A percentile compares a stretch with the other conserved stretches of the same genome.
phyloP scores from a whole-genome alignment of 1,140 invertebrate genomes.

The Procambarus clarkii region DNA sequence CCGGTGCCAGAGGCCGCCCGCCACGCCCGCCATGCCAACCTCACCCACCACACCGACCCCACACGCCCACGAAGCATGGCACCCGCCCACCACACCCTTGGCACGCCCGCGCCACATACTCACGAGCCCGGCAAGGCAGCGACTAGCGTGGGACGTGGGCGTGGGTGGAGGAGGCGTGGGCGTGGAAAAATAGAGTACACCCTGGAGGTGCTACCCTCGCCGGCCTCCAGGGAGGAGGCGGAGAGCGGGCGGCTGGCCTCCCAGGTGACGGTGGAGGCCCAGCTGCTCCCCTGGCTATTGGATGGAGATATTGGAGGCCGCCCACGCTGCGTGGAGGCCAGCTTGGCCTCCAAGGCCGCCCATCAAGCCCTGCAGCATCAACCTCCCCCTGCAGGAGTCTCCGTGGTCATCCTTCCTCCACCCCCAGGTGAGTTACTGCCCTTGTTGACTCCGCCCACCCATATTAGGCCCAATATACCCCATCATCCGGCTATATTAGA shows the following conservation, averaged over 20 bases:
- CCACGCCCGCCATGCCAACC: not conserved
- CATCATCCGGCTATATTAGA: too few species aligned
- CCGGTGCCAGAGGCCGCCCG: not conserved
- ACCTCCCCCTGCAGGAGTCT: constrained; percentile 51
- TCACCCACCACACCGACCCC: not conserved
- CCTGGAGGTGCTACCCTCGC: constrained; percentile 46
- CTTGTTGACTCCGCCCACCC: too few species aligned
- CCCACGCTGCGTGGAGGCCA: constrained; percentile 16
- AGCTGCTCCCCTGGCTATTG: constrained; percentile 56
- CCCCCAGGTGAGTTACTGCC: constrained; percentile 36
- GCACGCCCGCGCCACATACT: too few species aligned
- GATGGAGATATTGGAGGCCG: not conserved
- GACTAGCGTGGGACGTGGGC: not conserved
- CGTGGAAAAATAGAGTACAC: constrained; percentile 33
- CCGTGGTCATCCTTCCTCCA: constrained; percentile 39
- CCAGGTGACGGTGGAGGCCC: constrained; percentile 48
- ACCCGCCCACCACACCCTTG: too few species aligned
- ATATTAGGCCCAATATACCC: too few species aligned
- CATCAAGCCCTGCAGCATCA: constrained; percentile 55
- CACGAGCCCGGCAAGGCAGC: not conserved
- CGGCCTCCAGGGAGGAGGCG: constrained; percentile 41
- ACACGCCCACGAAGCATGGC: too few species aligned
- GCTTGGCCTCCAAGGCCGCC: constrained; percentile 24
- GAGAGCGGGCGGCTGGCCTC: constrained; percentile 28
- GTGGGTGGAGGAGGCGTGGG: not conserved